A percentile compares a stretch with the other conserved stretches of the same genome.
phyloP scores from a whole-genome alignment of 2,797 vertebrate genomes.

The Phalloptychus januarius region DNA sequence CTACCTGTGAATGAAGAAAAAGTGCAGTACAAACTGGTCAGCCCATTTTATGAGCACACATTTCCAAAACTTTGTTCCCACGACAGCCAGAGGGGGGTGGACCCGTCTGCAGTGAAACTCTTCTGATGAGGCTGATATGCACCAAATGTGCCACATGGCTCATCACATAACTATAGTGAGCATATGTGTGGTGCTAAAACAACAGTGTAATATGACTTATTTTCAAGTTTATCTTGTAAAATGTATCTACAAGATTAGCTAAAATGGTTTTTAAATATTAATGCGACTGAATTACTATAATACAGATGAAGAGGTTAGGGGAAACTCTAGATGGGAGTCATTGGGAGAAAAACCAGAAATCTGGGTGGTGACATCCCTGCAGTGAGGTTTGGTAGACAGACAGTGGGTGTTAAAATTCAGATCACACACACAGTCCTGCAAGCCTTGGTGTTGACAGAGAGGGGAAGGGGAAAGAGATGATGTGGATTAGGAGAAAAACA shows the following conservation, averaged over 20 bases:
- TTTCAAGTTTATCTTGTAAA: constrained; percentile 2
- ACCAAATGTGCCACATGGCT: constrained; percentile 7
- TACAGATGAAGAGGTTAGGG: not conserved
- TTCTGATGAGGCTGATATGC: constrained; percentile 25
- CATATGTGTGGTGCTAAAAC: not conserved
- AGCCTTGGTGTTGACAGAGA: constrained; percentile 49
- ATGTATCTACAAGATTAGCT: constrained; percentile 17
- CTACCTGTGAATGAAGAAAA: constrained; percentile 19
- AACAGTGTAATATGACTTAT: constrained; percentile 2
- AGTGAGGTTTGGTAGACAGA: constrained; percentile 58
- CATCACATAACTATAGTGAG: constrained; percentile 9
- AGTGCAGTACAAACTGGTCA: constrained; percentile 25
- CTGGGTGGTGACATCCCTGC: constrained; percentile 46
- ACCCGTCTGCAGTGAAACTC: constrained; percentile 20
- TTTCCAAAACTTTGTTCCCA: constrained; percentile 55
- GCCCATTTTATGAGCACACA: constrained; percentile 22
- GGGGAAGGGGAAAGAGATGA: constrained; percentile 19
- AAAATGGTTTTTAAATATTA: constrained; percentile 22
- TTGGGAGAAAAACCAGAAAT: constrained; percentile 43
- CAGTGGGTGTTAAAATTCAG: constrained; percentile 73
- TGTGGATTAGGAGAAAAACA: not conserved
- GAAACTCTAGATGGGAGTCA: constrained; percentile 12
- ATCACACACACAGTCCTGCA: constrained; percentile 70
- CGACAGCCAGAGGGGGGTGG: constrained; percentile 44
- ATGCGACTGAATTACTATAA: constrained; percentile 15